Conservation (phyloP, 2,888 invertebrate genomes). For the Aporophyla lueneburgensis region DNA sequence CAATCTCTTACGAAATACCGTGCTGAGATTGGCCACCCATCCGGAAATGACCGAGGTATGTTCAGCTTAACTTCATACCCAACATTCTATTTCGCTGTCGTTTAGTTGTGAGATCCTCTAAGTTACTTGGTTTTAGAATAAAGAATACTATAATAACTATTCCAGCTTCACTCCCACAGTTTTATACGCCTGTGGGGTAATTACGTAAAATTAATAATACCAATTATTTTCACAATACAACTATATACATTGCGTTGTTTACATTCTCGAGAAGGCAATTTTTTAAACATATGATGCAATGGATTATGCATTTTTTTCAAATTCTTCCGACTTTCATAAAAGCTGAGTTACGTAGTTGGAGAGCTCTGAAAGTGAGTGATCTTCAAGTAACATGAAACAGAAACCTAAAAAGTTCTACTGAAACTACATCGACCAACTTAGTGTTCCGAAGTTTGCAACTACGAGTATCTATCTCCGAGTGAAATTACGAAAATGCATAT, state of each 20-base stretch:
- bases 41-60: not conserved
- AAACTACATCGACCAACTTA: slow-evolving; percentile 36
- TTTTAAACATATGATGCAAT: not conserved
- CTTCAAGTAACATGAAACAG: slow-evolving; percentile 15
- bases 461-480: not conserved
- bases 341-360: too few species aligned
- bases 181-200: not conserved
- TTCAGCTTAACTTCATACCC: not conserved
- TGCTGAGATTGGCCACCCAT: not conserved
- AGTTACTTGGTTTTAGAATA: not conserved
- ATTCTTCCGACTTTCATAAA: not conserved
- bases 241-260: not conserved
- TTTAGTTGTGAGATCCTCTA: not conserved
- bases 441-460: slow-evolving; percentile 20
- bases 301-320: not conserved
- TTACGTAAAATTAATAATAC: not conserved
- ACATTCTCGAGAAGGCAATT: not conserved
- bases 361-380: not conserved
- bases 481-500: slow-evolving; percentile 20
- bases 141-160: too few species aligned
- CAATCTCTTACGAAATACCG: not conserved
- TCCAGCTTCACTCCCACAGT: not conserved
- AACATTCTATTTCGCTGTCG: not conserved
- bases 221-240: not conserved
- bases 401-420: slow-evolving; percentile 15